Percentiles rank a stretch among this genome's conserved stretches.
phyloP scores from a whole-genome alignment of 2,888 invertebrate genomes.

The Hymenopus coronatus region DNA sequence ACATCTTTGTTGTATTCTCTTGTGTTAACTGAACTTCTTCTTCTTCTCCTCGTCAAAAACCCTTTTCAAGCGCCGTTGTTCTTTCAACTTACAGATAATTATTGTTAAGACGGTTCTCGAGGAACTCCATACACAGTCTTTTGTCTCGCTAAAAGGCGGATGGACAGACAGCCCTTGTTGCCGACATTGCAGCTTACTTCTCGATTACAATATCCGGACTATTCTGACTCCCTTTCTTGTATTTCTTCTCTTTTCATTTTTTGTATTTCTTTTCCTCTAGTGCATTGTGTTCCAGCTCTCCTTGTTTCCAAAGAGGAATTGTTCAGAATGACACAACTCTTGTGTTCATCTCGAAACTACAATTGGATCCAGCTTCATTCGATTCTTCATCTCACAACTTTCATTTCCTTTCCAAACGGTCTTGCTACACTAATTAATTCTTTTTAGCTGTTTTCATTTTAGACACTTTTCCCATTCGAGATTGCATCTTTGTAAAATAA shows the following conservation, averaged over 20 bases:
- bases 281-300: neutral
- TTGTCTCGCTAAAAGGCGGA: conserved; percentile 12
- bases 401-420: neutral
- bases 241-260: neutral
- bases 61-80: conserved; percentile 7
- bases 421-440: neutral
- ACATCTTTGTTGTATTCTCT: neutral
- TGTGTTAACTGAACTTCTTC: neutral
- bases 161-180: neutral
- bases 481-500: neutral
- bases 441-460: neutral
- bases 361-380: neutral
- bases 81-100: conserved; percentile 20
- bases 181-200: neutral
- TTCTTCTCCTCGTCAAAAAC: neutral
- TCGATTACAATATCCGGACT: neutral
- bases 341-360: neutral
- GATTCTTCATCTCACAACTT: neutral
- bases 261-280: neutral
- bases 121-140: neutral
- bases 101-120: conserved; percentile 8
- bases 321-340: neutral
- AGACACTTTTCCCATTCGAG: neutral
- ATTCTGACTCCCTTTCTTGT: neutral
- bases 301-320: neutral